A percentile compares a stretch with the other conserved stretches of the same genome.
phyloP scores from a whole-genome alignment of 2,797 vertebrate species.

The Holocentrus rufus region DNA sequence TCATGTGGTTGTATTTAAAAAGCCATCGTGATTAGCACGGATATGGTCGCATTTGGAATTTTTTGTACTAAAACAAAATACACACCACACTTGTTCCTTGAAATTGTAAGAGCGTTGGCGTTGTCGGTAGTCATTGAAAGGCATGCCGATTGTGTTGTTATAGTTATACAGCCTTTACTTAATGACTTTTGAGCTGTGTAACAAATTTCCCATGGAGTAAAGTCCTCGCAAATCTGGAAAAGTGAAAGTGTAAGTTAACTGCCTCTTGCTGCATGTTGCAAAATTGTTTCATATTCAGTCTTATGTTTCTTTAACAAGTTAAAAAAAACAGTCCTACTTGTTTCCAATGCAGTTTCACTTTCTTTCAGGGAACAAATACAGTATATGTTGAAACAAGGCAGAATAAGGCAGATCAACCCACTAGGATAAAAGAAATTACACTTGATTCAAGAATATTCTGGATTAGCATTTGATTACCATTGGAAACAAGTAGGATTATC shows the following conservation, averaged over 20 bases:
- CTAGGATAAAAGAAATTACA: no score
- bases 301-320: no score
- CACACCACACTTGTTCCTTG: background rate
- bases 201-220: background rate
- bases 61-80: background rate
- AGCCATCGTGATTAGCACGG: background rate
- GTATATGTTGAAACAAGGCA: no score
- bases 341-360: no score
- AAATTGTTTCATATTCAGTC: no score
- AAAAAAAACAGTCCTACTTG: no score
- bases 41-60: background rate
- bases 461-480: no score
- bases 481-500: no score
- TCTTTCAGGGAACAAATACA: no score
- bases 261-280: background rate
- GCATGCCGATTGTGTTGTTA: background rate
- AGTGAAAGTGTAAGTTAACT: background rate
- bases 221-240: background rate
- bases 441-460: no score
- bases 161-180: background rate
- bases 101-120: background rate
- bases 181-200: background rate
- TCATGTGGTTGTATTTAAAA: slow-evolving; percentile 34
- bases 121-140: background rate
- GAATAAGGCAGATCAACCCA: no score